Evolutionary conservation across 1,140 invertebrate genomes (phyloP), one percentile per base, ranked within the genome.

Genomic region (Procambarus virginalis): DNA sequence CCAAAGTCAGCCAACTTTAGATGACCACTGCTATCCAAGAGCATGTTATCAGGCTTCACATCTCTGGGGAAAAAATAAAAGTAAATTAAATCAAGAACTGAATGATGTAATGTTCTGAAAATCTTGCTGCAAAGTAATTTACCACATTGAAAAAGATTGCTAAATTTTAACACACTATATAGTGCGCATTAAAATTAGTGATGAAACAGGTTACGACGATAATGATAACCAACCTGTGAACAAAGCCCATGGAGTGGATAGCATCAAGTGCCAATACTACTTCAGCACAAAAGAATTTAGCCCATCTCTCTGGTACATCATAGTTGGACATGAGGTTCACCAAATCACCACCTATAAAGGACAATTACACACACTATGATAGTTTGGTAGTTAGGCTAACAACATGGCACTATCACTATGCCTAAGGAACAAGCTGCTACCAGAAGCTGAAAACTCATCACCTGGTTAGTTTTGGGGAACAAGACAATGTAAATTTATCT

Each of bases 31-130:
- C 96, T 97, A 93, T 99, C 98, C 45, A 99, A 94, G 51, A 99
- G 94, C 98, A 99, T 99, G 94, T 99, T 99, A 93, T 99, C 99
- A 81, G 99, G 99, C 94, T 99, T 99, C 0, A 99, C 98, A 95
- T 99, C 99, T 93, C 98, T 95, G 92, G 45, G 94, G 94, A 34
- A 6, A 73, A 20, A 64, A 9, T 55, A 55, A 55, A 55, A 9
- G 51, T 4, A 9, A 55, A 4, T 55, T 5, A 55, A 10, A 68
- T 68, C 12, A 68, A 55, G 1, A 55, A 1, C 51, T 55, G 8
- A 9, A 55, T 55, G 12, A 55, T 2, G 51, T 55, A 55, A 10
- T 55, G 12, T 12, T 55, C 12, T 55, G 8, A 55, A 55, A 55
- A 55, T 9, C 12, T 9, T 9, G 12, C 51, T 55, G 8, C 51